Percentiles rank a stretch among this genome's conserved stretches.
These are phyloP conservation scores for Sphyrna mokarran DNA, from an alignment of 2,113 vertebrate genomes.

Conservation along the genomic window DNA sequence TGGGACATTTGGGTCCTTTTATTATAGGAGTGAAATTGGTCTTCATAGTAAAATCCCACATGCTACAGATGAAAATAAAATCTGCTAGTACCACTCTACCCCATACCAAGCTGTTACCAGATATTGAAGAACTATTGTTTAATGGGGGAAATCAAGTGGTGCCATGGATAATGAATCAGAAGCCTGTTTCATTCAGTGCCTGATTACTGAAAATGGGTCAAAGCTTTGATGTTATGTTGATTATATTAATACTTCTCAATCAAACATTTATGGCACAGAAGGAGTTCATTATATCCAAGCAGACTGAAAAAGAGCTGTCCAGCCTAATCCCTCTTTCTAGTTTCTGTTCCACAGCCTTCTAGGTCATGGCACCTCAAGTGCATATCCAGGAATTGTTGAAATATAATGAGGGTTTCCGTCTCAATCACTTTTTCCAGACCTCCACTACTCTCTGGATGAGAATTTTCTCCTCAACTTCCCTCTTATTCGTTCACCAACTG, in stretches of 20 bases:
- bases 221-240: not conserved
- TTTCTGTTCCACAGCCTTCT: not conserved
- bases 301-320: not conserved
- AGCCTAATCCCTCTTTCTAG: not conserved
- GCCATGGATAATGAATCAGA: not conserved
- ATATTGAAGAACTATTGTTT: not conserved
- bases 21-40: not conserved
- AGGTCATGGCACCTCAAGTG: not conserved
- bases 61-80: not conserved
- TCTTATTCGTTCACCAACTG: not conserved
- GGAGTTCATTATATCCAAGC: not conserved
- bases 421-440: not conserved
- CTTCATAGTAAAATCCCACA: not conserved
- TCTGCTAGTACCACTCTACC: not conserved
- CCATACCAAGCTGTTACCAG: not conserved
- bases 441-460: not conserved
- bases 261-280: not conserved
- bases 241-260: not conserved
- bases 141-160: not conserved
- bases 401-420: not conserved
- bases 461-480: not conserved
- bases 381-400: not conserved
- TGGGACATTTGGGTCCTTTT: not conserved
- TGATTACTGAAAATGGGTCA: not conserved
- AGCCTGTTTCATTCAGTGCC: not conserved